phyloP scores from a whole-genome alignment of 1,140 invertebrate genomes.

The Amphibalanus amphitrite region DNA sequence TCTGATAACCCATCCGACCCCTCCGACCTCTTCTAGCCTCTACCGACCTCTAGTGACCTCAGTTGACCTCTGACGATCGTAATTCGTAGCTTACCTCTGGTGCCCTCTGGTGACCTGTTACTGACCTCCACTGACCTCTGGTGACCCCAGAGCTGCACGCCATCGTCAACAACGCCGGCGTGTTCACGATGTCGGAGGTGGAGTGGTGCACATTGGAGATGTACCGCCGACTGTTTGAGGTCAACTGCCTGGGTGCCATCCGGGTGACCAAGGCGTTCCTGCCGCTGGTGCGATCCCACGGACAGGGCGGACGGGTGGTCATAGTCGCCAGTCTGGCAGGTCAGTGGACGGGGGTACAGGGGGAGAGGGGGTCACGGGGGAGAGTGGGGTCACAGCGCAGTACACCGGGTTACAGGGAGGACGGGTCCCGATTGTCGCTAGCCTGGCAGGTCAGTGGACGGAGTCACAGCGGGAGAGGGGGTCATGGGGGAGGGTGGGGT shows the following conservation, averaged over 20 bases:
- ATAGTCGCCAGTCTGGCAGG: constrained; percentile 34
- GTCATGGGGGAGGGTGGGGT: too few species aligned
- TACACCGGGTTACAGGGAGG: too few species aligned
- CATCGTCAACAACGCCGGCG: constrained; percentile 68
- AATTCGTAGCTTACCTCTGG: too few species aligned
- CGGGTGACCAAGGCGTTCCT: constrained; percentile 49
- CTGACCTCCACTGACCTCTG: constrained; percentile 7
- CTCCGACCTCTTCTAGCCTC: too few species aligned
- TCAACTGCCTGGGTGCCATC: constrained; percentile 72
- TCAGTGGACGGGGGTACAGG: constrained; percentile 18
- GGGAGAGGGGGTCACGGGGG: too few species aligned
- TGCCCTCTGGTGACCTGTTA: background rate
- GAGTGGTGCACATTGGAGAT: constrained; percentile 29
- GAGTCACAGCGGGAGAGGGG: too few species aligned
- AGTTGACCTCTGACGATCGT: too few species aligned
- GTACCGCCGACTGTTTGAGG: constrained; percentile 41
- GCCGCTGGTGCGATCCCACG: constrained; percentile 43
- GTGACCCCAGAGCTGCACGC: constrained; percentile 49
- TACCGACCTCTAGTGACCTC: too few species aligned
- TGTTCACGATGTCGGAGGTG: constrained; percentile 32
- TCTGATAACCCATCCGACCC: too few species aligned
- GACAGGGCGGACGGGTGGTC: constrained; percentile 29
- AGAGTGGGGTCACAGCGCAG: too few species aligned
- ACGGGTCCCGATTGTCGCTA: constrained; percentile 34
- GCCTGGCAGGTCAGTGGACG: constrained; percentile 28